Evolutionary conservation across 2,888 invertebrate species (phyloP).

Genomic region (Plusia festucae): DNA sequence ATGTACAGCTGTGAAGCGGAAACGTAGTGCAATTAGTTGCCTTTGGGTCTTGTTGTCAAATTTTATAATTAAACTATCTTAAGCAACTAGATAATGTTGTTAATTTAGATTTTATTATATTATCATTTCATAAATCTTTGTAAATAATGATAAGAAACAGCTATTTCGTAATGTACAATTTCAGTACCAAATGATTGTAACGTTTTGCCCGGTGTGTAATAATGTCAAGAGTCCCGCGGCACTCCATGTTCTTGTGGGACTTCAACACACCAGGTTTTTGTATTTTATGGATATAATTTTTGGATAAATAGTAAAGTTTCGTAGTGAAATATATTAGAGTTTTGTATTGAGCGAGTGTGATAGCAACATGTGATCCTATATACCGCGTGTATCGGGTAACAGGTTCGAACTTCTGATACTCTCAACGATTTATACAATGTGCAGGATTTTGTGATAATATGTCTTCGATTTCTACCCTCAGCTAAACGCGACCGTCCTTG

Average conservation of each 20-base stretch:
- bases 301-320: conserved; percentile 35
- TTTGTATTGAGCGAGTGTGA: conserved; percentile 67
- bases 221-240: conserved; percentile 14
- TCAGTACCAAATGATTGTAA: conserved; percentile 29
- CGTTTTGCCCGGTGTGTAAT: conserved; percentile 25
- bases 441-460: conserved; percentile 66
- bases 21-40: conserved; percentile 79
- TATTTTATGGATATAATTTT: conserved; percentile 24
- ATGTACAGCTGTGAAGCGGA: conserved; percentile 67
- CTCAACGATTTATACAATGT: conserved; percentile 55
- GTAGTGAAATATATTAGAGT: conserved; percentile 63
- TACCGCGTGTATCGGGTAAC: conserved; percentile 48
- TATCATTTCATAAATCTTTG: conserved; percentile 57
- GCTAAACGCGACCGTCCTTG: conserved; percentile 71
- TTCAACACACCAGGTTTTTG: conserved; percentile 18
- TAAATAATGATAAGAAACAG: conserved; percentile 46
- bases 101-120: conserved; percentile 53
- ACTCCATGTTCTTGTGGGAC: conserved; percentile 10
- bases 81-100: conserved; percentile 40
- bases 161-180: conserved; percentile 21
- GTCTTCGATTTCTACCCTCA: conserved; percentile 58
- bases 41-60: conserved; percentile 72
- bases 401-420: conserved; percentile 44
- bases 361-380: conserved; percentile 65
- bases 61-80: conserved; percentile 58